phyloP scores from a whole-genome alignment of 2,888 invertebrate species.

The Oscheius onirici region DNA sequence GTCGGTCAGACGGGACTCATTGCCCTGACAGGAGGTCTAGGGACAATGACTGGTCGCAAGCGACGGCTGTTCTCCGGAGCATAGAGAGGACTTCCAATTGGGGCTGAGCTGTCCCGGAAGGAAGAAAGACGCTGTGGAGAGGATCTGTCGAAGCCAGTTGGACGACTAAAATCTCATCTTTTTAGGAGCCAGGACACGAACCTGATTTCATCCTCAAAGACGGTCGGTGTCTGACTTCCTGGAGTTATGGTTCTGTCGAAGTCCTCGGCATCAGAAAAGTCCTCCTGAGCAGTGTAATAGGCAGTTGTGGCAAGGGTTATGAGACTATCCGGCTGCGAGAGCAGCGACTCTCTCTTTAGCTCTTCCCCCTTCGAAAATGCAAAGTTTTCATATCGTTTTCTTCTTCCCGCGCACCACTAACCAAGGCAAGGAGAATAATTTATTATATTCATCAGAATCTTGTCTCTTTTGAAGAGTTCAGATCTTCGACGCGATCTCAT shows the following conservation, averaged over 20 bases:
- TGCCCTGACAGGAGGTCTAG: constrained; percentile 8
- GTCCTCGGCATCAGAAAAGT: constrained; percentile 21
- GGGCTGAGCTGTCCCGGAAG: constrained; percentile 22
- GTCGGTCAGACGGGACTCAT: constrained; percentile 11
- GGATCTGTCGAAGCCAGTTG: constrained; percentile 18
- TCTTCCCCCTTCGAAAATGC: constrained; percentile 1
- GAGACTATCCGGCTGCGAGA: constrained; percentile 43
- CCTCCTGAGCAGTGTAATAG: constrained; percentile 56
- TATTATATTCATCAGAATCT: constrained; percentile 23
- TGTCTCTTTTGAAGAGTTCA: not conserved
- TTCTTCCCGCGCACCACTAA: constrained; percentile 4
- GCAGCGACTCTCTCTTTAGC: constrained; percentile 29
- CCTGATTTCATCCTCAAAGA: constrained; percentile 24
- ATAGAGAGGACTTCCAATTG: constrained; percentile 17
- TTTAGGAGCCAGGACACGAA: not conserved
- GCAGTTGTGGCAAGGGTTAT: constrained; percentile 28
- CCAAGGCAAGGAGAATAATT: constrained; percentile 2
- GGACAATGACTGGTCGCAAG: not conserved
- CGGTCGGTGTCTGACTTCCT: not conserved
- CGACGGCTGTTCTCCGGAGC: constrained; percentile 2
- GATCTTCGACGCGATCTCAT: constrained; percentile 26
- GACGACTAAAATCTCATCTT: constrained; percentile 3
- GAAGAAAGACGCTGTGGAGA: constrained; percentile 26
- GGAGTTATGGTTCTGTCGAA: constrained; percentile 28
- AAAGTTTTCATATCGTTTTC: not conserved